A percentile compares a stretch with the other conserved stretches of the same genome.
Conservation (phyloP, 2,113 vertebrate genomes). For the Hippocampus comes region DNA sequence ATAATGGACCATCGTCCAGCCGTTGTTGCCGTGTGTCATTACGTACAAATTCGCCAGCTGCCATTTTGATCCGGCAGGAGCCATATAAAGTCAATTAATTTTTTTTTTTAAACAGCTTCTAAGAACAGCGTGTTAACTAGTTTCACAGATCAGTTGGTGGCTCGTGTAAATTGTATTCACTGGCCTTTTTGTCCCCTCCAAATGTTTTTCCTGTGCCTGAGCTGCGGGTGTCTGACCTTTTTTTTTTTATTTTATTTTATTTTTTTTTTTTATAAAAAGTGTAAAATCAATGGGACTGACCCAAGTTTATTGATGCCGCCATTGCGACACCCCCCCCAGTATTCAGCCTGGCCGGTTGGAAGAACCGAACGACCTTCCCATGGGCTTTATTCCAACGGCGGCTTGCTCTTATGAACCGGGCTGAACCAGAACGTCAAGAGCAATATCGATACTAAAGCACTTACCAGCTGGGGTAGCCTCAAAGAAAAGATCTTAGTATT, state of each 20-base stretch:
- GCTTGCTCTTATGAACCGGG: neutral
- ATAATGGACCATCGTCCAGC: neutral
- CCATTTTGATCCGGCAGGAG: conserved; percentile 6
- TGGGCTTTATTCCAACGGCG: neutral
- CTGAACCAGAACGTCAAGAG: neutral
- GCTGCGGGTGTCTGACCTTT: neutral
- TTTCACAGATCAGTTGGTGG: neutral
- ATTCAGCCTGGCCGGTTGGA: neutral
- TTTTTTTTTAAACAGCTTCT: neutral
- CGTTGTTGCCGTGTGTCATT: neutral
- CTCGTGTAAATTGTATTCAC: too few species aligned
- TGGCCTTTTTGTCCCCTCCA: neutral
- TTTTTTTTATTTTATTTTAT: neutral
- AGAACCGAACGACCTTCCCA: neutral
- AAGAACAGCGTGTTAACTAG: neutral
- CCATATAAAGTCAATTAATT: neutral
- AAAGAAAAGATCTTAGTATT: neutral
- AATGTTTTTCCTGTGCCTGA: neutral
- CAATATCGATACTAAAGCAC: neutral
- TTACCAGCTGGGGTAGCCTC: neutral
- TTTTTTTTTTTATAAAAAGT: too few species aligned
- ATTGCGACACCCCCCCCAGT: neutral
- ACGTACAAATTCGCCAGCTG: neutral
- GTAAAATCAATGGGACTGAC: neutral
- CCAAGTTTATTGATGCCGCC: neutral